These are phyloP conservation scores for Acanthopleura granulata DNA, from an alignment of 2,888 invertebrate species.

Conservation along the genomic window DNA sequence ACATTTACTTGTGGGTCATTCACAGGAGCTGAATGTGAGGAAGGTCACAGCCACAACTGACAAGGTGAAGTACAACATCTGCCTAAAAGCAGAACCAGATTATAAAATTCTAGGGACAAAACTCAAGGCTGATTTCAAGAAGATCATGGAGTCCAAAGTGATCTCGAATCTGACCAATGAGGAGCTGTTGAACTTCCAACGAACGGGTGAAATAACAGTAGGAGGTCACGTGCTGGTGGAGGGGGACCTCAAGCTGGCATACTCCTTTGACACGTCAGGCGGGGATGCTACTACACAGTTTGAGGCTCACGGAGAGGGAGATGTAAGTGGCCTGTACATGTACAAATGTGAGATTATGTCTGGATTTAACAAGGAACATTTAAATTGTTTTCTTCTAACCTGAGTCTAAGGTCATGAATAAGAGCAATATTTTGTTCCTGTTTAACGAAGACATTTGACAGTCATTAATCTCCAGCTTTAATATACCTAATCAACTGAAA, in stretches of 20 bases:
- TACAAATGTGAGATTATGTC: no score
- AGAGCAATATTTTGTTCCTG: no score
- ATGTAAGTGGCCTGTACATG: constrained; percentile 67
- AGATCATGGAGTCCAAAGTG: constrained; percentile 78
- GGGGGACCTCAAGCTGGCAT: constrained; percentile 76
- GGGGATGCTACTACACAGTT: constrained; percentile 71
- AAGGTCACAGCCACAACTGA: constrained; percentile 87
- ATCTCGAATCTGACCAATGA: constrained; percentile 76
- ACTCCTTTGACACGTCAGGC: constrained; percentile 76
- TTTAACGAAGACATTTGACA: no score
- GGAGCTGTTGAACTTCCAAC: constrained; percentile 82
- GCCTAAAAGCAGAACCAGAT: constrained; percentile 93
- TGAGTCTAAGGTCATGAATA: no score
- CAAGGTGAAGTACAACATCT: constrained; percentile 92
- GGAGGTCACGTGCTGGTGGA: constrained; percentile 79
- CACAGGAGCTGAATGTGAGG: constrained; percentile 88
- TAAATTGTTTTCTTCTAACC: no score
- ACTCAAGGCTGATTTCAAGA: constrained; percentile 90
- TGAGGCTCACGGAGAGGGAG: constrained; percentile 91
- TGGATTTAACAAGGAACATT: no score
- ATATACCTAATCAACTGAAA: no score
- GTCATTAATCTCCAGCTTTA: no score
- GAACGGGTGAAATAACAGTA: constrained; percentile 80
- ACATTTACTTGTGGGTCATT: not conserved
- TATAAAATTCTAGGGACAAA: constrained; percentile 90